Base-by-base conservation (phyloP, 2,113 vertebrate genomes). In the Tupaia tana region DNA sequence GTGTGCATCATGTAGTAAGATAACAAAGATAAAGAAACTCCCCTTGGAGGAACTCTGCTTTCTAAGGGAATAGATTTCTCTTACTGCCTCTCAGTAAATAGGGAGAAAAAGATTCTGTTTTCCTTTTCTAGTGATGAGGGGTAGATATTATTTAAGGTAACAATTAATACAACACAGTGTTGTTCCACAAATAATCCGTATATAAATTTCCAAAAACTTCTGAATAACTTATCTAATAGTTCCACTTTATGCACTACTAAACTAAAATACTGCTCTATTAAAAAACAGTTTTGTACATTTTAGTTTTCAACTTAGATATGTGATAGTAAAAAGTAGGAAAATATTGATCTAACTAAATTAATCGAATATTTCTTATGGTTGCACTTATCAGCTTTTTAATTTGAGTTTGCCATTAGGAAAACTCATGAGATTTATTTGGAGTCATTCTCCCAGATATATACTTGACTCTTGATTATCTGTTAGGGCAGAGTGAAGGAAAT, bases 1-100 rank as follows among this genome's bases (percentile, higher is more conserved):
- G 83, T 91, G 81, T 86, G 52, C 29, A 71, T 93, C 84, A 8
- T 29, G 15, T 64, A 31, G 52, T 86, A 81, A 95, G 75, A 78
- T 83, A 95, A 81, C 19, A 91, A 71, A 81, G 83, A 90, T 82
- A 90, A 95, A 85, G 29, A 87, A 79, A 73, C 4, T 20, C 16
- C 8, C 18, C 61, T 89, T 64, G 86, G 58, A 88, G 24, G 22
- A 56, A 69, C 9, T 79, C 54, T 85, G 58, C 27, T 89, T 94
- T 94, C 54, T 69, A 91, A 81, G n/a, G 54, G n/a, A 31, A 77
- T 80, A 6, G 1, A 34, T 86, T 85, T 92, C 25, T 97, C 52
- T 82, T 82, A 43, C 43, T 84, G 63, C 59, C 25, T 63, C 18
- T 92, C 27, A 58, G 58, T 34, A 34, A 86, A 91, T 2, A 92